A percentile compares a stretch with the other conserved stretches of the same genome.
Conservation (phyloP, 2,888 invertebrate species). For the Drosophila pegasa region DNA sequence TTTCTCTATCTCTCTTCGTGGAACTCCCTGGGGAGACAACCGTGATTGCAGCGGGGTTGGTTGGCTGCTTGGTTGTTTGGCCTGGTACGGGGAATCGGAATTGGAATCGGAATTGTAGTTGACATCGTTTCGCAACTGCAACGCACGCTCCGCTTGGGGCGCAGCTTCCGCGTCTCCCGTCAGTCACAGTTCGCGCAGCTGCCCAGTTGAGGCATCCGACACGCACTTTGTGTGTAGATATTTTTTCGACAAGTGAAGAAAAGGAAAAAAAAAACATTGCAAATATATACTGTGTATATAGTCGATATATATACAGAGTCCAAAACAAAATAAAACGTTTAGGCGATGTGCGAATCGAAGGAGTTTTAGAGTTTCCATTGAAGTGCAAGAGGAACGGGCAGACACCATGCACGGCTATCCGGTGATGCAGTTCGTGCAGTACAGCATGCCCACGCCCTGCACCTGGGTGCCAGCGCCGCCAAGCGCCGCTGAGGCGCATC, state of each 20-base stretch:
- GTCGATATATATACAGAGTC: slow-evolving; percentile 9
- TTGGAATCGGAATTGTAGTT: slow-evolving; percentile 64
- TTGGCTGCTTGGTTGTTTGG: slow-evolving; percentile 37
- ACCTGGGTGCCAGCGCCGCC: slow-evolving; percentile 84
- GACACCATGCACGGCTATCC: slow-evolving; percentile 87
- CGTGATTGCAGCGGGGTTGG: slow-evolving; percentile 37
- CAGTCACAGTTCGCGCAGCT: slow-evolving; percentile 61
- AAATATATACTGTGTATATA: slow-evolving; percentile 11
- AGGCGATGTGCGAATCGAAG: not conserved
- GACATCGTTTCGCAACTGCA: slow-evolving; percentile 75
- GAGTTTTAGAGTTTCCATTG: not conserved
- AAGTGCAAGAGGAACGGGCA: not conserved
- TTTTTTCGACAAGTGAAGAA: slow-evolving; percentile 64
- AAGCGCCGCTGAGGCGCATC: slow-evolving; percentile 74
- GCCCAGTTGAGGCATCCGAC: slow-evolving; percentile 56
- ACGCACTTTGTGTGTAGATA: slow-evolving; percentile 70
- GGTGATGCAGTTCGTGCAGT: slow-evolving; percentile 88
- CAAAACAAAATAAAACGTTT: slow-evolving; percentile 9
- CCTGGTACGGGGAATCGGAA: slow-evolving; percentile 22
- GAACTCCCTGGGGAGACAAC: slow-evolving; percentile 45
- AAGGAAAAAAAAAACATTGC: slow-evolving; percentile 19
- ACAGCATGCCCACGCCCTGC: slow-evolving; percentile 86
- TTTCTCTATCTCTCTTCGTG: slow-evolving; percentile 7
- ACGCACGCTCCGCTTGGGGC: slow-evolving; percentile 47
- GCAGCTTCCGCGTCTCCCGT: slow-evolving; percentile 42